Base-by-base conservation (phyloP, 92 coral and sea anemone species). In the Epizoanthus rinbou region DNA sequence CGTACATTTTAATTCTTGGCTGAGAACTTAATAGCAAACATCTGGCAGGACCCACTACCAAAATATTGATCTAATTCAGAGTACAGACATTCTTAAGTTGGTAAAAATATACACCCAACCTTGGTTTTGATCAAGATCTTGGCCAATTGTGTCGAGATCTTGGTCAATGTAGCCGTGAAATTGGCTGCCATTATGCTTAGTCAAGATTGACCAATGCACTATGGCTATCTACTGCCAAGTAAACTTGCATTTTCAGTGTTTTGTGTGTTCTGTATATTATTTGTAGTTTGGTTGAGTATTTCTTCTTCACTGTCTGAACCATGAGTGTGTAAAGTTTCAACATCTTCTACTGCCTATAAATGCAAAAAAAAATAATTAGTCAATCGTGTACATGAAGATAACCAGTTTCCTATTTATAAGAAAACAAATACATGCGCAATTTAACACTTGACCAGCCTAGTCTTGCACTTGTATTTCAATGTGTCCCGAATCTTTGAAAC, bases 241-340 rank as follows among this genome's bases (percentile, higher is more conserved):
- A 78, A 39, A 9, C 82, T 63, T 11, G 63, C 71, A 43, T 25
- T 75, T 67, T 87, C 79, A 74, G 80, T 5, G 76, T 57, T 87
- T 64, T 83, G 57, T 11, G 83, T 31, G 64, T 60, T 28, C 15
- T 28, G 63, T 41, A 31, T 0, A 37, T 37, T 37, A 37, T 3
- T 8, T 56, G 10, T 31, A 52, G 64, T 64, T 18, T 86, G 79
- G 66, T 86, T 76, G 4, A 81, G 67, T 21, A 86, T 79, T 76
- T 93, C 97, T 37, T 93, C 94, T 79, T 91, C 97, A 73, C 90
- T 86, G 62, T 89, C 92, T 50, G 92, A 89, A 45, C 39, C 52
- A 15, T 53, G 64, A 5, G 66, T 52, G 64, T 50, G 35, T 25
- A 81, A 28, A 56, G 22, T 67, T 4, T 57, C 74, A 67, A 50